Percentiles rank a stretch among this genome's conserved stretches.
phyloP scores from a whole-genome alignment of 1,140 invertebrate genomes.

The Frieseomelitta varia region DNA sequence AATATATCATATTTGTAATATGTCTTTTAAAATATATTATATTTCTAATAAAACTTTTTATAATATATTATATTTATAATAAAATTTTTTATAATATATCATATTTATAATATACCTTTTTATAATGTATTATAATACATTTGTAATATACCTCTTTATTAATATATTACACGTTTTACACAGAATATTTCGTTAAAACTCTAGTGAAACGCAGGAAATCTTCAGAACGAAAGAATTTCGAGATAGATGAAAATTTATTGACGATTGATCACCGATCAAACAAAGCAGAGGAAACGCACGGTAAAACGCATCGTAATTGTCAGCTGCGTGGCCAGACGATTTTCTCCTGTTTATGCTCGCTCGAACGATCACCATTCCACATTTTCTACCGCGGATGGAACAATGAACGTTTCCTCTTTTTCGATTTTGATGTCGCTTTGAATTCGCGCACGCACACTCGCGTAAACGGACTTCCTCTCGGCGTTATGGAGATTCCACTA shows the following conservation, averaged over 20 bases:
- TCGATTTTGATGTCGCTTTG: constrained; percentile 24
- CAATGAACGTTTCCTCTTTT: constrained; percentile 41
- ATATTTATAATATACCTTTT: too few relatives aligned
- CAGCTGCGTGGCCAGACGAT: constrained; percentile 12
- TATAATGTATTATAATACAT: too few relatives aligned
- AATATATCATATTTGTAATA: too few relatives aligned
- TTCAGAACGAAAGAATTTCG: background rate
- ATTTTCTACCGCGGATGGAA: constrained; percentile 17
- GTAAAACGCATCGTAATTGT: constrained; percentile 33
- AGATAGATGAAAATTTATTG: background rate
- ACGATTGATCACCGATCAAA: background rate
- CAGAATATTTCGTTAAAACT: too few relatives aligned
- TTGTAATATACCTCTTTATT: too few relatives aligned
- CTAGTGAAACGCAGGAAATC: too few relatives aligned
- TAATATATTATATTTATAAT: too few relatives aligned
- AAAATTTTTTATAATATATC: too few relatives aligned
- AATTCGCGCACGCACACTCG: background rate
- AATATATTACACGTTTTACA: too few relatives aligned
- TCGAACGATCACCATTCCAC: constrained; percentile 14
- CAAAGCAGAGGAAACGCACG: background rate
- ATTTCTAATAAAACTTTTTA: too few relatives aligned
- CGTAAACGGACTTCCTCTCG: constrained; percentile 20
- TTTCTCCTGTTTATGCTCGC: constrained; percentile 31
- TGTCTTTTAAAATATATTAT: too few relatives aligned
- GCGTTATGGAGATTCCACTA: constrained; percentile 13